phyloP scores from a whole-genome alignment of 1,140 invertebrate genomes.

The Papilio dardanus region DNA sequence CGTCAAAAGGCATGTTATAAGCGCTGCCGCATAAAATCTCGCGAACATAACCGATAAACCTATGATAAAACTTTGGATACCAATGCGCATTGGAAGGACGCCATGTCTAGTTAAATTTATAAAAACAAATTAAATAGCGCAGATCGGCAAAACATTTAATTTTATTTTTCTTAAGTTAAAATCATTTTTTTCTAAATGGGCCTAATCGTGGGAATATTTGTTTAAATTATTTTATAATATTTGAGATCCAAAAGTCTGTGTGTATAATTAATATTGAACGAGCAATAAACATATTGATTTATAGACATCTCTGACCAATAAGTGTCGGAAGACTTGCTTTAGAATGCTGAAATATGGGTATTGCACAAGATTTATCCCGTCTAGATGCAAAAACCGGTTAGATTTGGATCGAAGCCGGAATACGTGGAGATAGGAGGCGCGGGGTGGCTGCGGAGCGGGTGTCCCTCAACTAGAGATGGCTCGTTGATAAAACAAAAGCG shows the following conservation, averaged over 20 bases:
- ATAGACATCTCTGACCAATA: neutral
- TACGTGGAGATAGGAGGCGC: constrained; percentile 57
- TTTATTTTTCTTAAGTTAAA: neutral
- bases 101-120: neutral
- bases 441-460: constrained; percentile 46
- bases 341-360: constrained; percentile 5
- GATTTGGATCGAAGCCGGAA: constrained; percentile 60
- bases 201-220: too few species aligned
- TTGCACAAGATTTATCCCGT: constrained; percentile 39
- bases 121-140: neutral
- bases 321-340: neutral
- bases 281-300: neutral
- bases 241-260: too few species aligned
- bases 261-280: too few species aligned
- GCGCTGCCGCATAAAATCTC: constrained; percentile 1
- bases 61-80: constrained; percentile 1
- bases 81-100: constrained; percentile 5
- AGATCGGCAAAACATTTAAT: neutral
- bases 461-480: constrained; percentile 34
- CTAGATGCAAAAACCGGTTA: constrained; percentile 45
- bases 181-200: too few species aligned
- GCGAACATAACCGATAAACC: neutral
- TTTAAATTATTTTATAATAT: too few species aligned
- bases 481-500: neutral
- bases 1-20: constrained; percentile 1